These are phyloP conservation scores for Carduelis carduelis DNA, from an alignment of 2,797 vertebrate species.

Conservation along the genomic window DNA sequence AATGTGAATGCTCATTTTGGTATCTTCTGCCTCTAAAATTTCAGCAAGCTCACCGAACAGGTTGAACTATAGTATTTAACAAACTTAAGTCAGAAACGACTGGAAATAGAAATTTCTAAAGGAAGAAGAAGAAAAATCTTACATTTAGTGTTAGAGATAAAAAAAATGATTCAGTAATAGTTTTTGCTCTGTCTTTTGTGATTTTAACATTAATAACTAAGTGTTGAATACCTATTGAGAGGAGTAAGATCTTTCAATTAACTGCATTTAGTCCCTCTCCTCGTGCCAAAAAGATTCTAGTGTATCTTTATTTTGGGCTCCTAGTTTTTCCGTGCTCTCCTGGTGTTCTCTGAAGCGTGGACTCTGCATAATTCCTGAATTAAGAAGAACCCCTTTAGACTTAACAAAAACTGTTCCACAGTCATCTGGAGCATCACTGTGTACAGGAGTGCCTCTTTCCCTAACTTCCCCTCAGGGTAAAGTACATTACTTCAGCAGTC, in stretches of 20 bases:
- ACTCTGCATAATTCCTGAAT: constrained; percentile 17
- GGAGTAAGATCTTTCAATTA: not conserved
- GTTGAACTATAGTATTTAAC: not conserved
- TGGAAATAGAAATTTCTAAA: not conserved
- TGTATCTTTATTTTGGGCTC: constrained; percentile 32
- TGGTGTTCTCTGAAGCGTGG: constrained; percentile 8
- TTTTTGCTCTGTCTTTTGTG: not conserved
- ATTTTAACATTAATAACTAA: not conserved
- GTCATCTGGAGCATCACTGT: constrained; percentile 18
- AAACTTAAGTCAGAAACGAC: not conserved
- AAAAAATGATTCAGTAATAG: not conserved
- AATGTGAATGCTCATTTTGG: not conserved
- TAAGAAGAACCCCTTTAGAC: constrained; percentile 21
- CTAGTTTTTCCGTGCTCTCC: constrained; percentile 1
- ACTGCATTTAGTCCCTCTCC: not conserved
- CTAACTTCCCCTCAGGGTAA: constrained; percentile 20
- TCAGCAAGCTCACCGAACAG: not conserved
- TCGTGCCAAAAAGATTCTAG: not conserved
- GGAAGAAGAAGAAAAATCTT: not conserved
- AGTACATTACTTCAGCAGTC: constrained; percentile 19
- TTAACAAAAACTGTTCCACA: constrained; percentile 19
- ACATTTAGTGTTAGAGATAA: not conserved
- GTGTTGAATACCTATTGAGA: not conserved
- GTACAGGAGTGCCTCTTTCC: constrained; percentile 17
- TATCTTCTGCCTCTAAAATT: not conserved